Evolutionary conservation across 2,113 vertebrate genomes (phyloP).

Genomic region (Pycnonotus jocosus): DNA sequence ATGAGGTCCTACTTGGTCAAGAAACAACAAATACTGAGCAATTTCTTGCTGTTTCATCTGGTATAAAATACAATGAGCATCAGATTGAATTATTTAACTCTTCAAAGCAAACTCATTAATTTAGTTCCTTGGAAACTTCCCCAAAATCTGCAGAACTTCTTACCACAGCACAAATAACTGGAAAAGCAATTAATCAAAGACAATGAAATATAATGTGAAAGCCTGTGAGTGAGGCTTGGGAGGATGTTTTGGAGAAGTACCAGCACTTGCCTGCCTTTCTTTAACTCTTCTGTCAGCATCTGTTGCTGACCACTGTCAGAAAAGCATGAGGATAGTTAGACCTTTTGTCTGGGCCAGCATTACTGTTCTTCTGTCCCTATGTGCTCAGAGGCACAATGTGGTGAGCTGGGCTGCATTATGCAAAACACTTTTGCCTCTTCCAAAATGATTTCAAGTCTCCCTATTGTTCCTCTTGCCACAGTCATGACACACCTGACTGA

Average conservation of each 20-base stretch:
- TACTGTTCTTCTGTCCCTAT: neutral
- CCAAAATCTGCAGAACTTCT: neutral
- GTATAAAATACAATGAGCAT: neutral
- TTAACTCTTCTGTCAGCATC: neutral
- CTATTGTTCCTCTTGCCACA: neutral
- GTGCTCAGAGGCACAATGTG: neutral
- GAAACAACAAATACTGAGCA: neutral
- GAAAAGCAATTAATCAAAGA: neutral
- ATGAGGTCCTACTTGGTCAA: neutral
- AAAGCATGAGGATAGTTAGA: neutral
- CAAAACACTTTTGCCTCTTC: neutral
- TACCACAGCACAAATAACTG: neutral
- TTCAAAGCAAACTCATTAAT: neutral
- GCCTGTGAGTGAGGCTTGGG: neutral
- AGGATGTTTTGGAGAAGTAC: neutral
- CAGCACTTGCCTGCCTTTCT: neutral
- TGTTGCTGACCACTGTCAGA: neutral
- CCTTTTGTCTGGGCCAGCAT: neutral
- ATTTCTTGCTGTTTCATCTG: neutral
- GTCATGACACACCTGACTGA: neutral
- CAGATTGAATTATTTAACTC: neutral
- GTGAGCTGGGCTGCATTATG: neutral
- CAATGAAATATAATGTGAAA: neutral
- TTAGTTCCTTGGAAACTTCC: neutral
- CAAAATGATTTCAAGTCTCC: neutral